Conservation (phyloP, 2,113 vertebrate species). For the Spermophilus dauricus region DNA sequence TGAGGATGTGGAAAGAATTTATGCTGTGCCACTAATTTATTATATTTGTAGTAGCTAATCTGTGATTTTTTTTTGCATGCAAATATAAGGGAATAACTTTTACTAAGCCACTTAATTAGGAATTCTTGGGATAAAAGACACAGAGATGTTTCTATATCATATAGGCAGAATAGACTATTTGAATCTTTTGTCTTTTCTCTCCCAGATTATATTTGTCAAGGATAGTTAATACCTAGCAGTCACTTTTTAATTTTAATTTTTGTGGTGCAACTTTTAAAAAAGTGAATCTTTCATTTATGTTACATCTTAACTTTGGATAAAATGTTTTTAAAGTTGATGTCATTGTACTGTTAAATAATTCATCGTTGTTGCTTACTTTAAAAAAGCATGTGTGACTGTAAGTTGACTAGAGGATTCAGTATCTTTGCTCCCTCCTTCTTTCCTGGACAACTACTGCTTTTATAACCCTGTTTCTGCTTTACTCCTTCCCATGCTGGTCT, state of each 20-base stretch:
- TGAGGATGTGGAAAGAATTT: background rate
- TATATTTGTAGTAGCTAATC: conserved; percentile 11
- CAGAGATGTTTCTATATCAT: background rate
- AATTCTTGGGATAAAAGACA: background rate
- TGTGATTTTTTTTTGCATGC: background rate
- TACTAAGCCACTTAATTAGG: background rate
- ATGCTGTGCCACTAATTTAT: background rate
- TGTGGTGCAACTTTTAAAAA: background rate
- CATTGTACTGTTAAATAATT: conserved; percentile 25
- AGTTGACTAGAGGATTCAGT: background rate
- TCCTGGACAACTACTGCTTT: background rate
- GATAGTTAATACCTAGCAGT: background rate
- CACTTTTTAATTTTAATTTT: conserved; percentile 5
- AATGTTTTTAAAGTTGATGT: background rate
- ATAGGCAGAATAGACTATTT: background rate
- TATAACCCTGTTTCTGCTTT: background rate
- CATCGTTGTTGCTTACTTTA: conserved; percentile 15
- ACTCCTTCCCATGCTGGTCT: background rate
- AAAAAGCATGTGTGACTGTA: background rate
- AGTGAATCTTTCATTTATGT: conserved; percentile 39
- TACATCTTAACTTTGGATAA: conserved; percentile 38
- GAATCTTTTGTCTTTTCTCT: background rate
- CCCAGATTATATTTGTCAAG: background rate
- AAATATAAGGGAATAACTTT: conserved; percentile 21
- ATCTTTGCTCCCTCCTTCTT: background rate